phyloP scores from a whole-genome alignment of 2,888 invertebrate genomes.

The Tetropium fuscum region DNA sequence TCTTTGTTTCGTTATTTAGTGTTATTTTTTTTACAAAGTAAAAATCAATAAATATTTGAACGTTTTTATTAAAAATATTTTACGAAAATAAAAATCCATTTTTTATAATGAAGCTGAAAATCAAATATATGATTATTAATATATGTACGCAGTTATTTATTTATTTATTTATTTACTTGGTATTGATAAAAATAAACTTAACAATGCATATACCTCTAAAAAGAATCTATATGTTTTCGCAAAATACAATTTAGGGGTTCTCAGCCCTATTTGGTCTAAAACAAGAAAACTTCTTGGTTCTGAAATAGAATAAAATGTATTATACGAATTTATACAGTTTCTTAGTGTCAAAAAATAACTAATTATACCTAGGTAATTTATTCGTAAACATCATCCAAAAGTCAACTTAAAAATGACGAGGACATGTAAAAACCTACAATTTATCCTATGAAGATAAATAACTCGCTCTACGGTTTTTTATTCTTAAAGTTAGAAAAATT shows the following conservation, averaged over 20 bases:
- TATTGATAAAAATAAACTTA: neutral
- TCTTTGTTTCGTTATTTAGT: neutral
- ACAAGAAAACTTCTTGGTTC: neutral
- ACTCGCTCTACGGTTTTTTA: too few relatives aligned
- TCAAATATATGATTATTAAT: neutral
- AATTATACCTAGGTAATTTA: neutral
- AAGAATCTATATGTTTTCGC: neutral
- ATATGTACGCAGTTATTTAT: conserved; percentile 1
- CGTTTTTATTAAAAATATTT: conserved; percentile 2
- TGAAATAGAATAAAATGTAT: neutral
- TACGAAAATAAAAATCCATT: neutral
- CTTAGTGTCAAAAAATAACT: conserved; percentile 3
- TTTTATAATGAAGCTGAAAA: neutral
- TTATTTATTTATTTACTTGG: neutral
- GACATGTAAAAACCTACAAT: conserved; percentile 1
- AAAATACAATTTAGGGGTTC: neutral
- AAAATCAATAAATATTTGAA: neutral
- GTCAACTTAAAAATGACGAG: neutral
- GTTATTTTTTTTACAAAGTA: conserved; percentile 2
- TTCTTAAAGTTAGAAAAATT: too few relatives aligned
- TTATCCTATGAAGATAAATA: too few relatives aligned
- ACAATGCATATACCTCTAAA: neutral
- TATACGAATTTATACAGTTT: too few relatives aligned
- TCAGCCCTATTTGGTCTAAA: neutral
- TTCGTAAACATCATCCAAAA: too few relatives aligned